Evolutionary conservation across 2,113 vertebrate species (phyloP).

Genomic region (Leptocoma aspasia): DNA sequence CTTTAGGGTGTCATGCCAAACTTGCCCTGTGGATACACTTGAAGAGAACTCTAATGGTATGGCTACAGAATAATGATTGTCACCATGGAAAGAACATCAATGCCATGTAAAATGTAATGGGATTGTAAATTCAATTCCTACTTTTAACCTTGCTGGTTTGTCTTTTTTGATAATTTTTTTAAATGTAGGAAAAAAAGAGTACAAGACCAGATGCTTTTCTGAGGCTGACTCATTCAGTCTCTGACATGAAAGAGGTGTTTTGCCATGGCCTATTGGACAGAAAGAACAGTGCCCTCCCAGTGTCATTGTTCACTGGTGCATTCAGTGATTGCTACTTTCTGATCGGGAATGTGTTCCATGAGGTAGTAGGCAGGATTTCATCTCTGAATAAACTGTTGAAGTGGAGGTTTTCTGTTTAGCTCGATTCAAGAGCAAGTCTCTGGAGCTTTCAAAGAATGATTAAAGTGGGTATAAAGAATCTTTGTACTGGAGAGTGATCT

Average conservation of each 20-base stretch:
- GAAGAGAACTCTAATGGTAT: background rate
- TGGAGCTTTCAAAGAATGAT: background rate
- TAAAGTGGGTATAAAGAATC: background rate
- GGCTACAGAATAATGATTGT: background rate
- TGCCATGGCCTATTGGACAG: background rate
- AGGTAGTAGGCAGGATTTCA: slow-evolving; percentile 6
- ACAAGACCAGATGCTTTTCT: background rate
- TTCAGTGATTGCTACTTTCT: slow-evolving; percentile 27
- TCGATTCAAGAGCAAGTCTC: slow-evolving; percentile 10
- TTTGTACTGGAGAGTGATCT: background rate
- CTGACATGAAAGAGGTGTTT: slow-evolving; percentile 8
- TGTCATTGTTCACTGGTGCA: slow-evolving; percentile 32
- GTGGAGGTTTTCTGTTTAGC: slow-evolving; percentile 19
- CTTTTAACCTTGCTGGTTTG: background rate
- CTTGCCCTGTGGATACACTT: background rate
- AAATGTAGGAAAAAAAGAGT: background rate
- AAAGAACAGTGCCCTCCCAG: slow-evolving; percentile 10
- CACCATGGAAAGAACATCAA: background rate
- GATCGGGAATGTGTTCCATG: background rate
- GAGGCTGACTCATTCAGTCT: background rate
- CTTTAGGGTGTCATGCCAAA: background rate
- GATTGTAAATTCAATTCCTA: background rate
- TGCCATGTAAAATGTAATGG: background rate
- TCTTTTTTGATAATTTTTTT: background rate
- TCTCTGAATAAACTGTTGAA: slow-evolving; percentile 22